These are phyloP conservation scores for Pollicipes pollicipes DNA, from an alignment of 1,140 invertebrate genomes.

Conservation along the genomic window DNA sequence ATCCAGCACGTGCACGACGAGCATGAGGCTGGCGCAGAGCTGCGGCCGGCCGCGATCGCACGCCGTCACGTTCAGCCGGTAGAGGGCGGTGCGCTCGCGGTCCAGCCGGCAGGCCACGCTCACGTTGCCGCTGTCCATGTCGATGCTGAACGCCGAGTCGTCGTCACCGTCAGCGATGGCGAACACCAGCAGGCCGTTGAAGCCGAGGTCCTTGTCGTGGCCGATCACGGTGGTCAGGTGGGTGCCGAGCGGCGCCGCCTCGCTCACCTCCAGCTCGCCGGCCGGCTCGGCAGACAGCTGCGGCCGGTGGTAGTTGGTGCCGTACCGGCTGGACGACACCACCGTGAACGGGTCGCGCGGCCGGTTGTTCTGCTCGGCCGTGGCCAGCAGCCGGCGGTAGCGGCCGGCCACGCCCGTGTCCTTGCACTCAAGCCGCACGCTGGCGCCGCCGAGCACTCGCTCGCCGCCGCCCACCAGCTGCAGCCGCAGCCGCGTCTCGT, in stretches of 20 bases:
- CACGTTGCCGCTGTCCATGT: slow-evolving; percentile 64
- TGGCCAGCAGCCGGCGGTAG: slow-evolving; percentile 54
- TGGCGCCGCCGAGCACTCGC: slow-evolving; percentile 50
- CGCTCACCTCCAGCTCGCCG: slow-evolving; percentile 47
- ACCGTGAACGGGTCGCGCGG: slow-evolving; percentile 32
- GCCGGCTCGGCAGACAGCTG: slow-evolving; percentile 55
- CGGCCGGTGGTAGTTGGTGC: slow-evolving; percentile 65
- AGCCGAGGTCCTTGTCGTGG: slow-evolving; percentile 67
- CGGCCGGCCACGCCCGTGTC: slow-evolving; percentile 64
- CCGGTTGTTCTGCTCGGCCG: slow-evolving; percentile 61
- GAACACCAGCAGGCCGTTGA: slow-evolving; percentile 74
- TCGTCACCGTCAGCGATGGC: slow-evolving; percentile 71
- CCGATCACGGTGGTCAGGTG: slow-evolving; percentile 52
- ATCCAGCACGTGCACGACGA: slow-evolving; percentile 41
- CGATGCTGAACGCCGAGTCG: slow-evolving; percentile 70
- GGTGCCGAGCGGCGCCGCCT: slow-evolving; percentile 61
- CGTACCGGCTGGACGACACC: slow-evolving; percentile 58
- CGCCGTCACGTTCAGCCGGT: slow-evolving; percentile 70
- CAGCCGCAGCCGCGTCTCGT: slow-evolving; percentile 40
- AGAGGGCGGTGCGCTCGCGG: slow-evolving; percentile 60
- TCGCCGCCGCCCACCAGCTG: slow-evolving; percentile 37
- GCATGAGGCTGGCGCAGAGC: slow-evolving; percentile 48
- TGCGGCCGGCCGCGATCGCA: slow-evolving; percentile 70
- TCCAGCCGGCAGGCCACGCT: slow-evolving; percentile 71
- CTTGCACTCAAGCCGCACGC: slow-evolving; percentile 48